Evolutionary conservation across 2,888 invertebrate species (phyloP).

Genomic region (Tethea ocularis): DNA sequence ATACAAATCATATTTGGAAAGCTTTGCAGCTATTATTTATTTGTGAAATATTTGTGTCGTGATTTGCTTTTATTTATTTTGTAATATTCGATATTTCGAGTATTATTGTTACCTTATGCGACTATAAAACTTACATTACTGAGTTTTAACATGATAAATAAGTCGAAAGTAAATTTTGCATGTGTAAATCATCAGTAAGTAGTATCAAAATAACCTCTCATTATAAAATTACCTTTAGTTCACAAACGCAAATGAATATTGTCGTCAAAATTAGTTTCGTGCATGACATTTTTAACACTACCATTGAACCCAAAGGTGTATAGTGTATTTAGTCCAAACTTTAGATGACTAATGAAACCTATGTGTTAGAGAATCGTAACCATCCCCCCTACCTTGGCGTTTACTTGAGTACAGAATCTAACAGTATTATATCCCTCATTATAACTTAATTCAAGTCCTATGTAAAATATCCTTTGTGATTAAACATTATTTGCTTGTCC

Average conservation of each 20-base stretch:
- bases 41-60: constrained; percentile 27
- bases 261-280: constrained; percentile 47
- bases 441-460: constrained; percentile 19
- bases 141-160: not conserved
- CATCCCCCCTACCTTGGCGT: constrained; percentile 82
- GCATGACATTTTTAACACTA: constrained; percentile 48
- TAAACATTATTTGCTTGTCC: constrained; percentile 79
- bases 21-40: constrained; percentile 24
- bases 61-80: constrained; percentile 26
- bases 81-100: not conserved
- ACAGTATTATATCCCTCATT: constrained; percentile 35
- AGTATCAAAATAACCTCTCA: not conserved
- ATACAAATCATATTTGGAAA: constrained; percentile 33
- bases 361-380: constrained; percentile 35
- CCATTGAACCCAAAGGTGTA: constrained; percentile 79
- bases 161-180: not conserved
- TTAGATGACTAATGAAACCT: constrained; percentile 57
- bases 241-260: constrained; percentile 28
- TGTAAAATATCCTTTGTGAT: constrained; percentile 51
- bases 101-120: not conserved
- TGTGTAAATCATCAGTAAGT: constrained; percentile 19
- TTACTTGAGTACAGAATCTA: constrained; percentile 51
- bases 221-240: constrained; percentile 18
- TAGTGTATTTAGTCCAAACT: constrained; percentile 37
- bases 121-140: not conserved